Conservation (phyloP, 2,888 invertebrate genomes). For the Malacosoma neustria region DNA sequence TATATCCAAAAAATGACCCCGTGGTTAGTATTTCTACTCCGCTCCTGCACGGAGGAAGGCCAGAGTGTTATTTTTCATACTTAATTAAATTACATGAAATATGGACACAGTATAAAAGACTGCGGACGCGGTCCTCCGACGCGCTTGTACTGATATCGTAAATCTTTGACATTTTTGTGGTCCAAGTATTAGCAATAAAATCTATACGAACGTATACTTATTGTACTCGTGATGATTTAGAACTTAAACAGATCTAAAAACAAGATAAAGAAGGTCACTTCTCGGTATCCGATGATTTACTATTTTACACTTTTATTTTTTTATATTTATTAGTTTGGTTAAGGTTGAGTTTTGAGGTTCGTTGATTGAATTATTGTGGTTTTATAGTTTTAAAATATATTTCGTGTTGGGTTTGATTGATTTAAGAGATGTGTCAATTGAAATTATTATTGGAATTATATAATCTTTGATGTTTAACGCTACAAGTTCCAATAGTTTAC, state of each 20-base stretch:
- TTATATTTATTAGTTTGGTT: neutral
- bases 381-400: neutral
- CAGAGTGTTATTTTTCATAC: too few relatives aligned
- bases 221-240: conserved; percentile 6
- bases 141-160: conserved; percentile 34
- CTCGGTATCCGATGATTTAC: conserved; percentile 1
- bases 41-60: too few relatives aligned
- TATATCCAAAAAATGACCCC: too few relatives aligned
- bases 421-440: too few relatives aligned
- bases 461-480: too few relatives aligned
- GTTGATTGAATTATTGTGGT: neutral
- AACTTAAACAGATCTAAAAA: conserved; percentile 2
- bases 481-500: too few relatives aligned
- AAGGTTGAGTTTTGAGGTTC: neutral
- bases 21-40: too few relatives aligned
- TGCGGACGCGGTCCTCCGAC: conserved; percentile 15
- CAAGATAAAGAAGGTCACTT: conserved; percentile 5
- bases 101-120: conserved; percentile 12
- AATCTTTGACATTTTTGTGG: conserved; percentile 46
- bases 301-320: neutral
- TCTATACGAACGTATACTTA: conserved; percentile 5
- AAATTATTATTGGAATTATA: too few relatives aligned
- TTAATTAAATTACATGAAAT: neutral
- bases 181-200: conserved; percentile 33
- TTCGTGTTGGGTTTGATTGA: too few relatives aligned